Evolutionary conservation across 2,113 vertebrate species (phyloP), one percentile per base, ranked within the genome.

Genomic region (Psettodes erumei): DNA sequence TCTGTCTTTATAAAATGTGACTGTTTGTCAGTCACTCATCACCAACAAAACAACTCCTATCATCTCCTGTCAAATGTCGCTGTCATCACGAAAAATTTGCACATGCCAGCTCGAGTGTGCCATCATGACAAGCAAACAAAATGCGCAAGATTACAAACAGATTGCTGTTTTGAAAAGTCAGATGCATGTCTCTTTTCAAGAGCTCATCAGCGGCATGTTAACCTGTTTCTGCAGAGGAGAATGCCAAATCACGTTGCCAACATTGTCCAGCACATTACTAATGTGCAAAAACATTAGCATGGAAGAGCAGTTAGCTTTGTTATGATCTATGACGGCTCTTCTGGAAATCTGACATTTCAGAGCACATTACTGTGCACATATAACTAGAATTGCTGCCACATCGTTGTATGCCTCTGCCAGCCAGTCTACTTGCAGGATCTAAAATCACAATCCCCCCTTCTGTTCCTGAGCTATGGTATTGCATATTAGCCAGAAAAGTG

Each of bases 291-390:
- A 35, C 10, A 47, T 55, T 59, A 42, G 53, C 51, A 43, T 71
- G 53, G 62, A 66, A 40, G 53, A 38, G 32, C 25, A 25, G 18
- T 56, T 63, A 4, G 23, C 30, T 60, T 74, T 60, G 59, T 82
- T 56, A 71, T 69, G 72, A 76, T 68, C 70, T 53, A 62, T 69
- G 51, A 71, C 45, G 63, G 50, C 8, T 84, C 62, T 75, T 83
- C 65, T 77, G 58, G 84, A 69, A 71, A 47, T 60, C 64, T 78
- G 18, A n/a, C 66, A 67, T 86, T 82, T 88, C 71, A 74, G 64
- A 75, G 69, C 71, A 30, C 32, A 65, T 81, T 43, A 69, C 9
- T 56, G 51, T 35, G 58, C 60, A 80, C 71, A 61, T 77, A 82
- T 86, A 68, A 84, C 50, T 18, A 8, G 13, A 27, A 51, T 28